Percentiles rank a stretch among this genome's conserved stretches.
phyloP scores from a whole-genome alignment of 2,888 invertebrate genomes.

The Thysanoteuthis rhombus region DNA sequence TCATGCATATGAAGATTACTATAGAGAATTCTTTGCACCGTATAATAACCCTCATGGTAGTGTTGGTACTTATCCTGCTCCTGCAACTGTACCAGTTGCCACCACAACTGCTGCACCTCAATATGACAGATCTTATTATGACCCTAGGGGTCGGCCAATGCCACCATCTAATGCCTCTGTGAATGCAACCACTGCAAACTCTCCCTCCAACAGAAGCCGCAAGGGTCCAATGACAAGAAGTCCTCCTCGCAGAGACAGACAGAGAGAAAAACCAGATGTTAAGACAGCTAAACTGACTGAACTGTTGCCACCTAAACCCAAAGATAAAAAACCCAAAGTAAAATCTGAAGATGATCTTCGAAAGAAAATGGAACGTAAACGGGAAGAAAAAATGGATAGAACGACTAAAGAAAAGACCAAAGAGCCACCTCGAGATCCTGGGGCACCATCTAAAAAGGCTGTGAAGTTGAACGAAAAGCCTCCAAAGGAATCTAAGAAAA shows the following conservation, averaged over 20 bases:
- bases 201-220: neutral
- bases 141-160: slow-evolving; percentile 32
- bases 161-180: slow-evolving; percentile 48
- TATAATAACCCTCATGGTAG: slow-evolving; percentile 39
- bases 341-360: slow-evolving; percentile 24
- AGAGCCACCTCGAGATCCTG: neutral
- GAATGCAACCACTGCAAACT: slow-evolving; percentile 68
- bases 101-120: neutral
- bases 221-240: slow-evolving; percentile 1
- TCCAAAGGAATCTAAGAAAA: neutral
- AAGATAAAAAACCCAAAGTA: neutral
- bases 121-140: slow-evolving; percentile 13
- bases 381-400: slow-evolving; percentile 32
- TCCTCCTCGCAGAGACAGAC: neutral
- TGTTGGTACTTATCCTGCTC: slow-evolving; percentile 20
- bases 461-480: neutral
- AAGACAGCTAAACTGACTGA: slow-evolving; percentile 14
- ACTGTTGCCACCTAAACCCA: slow-evolving; percentile 27
- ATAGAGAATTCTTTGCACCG: slow-evolving; percentile 39
- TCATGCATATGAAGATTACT: slow-evolving; percentile 41
- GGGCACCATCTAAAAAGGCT: neutral
- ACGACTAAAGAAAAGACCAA: neutral
- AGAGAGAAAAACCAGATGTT: neutral
- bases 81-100: neutral
- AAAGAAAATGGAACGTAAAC: slow-evolving; percentile 35